phyloP scores from a whole-genome alignment of 1,140 invertebrate species.

The Eriosoma lanigerum region DNA sequence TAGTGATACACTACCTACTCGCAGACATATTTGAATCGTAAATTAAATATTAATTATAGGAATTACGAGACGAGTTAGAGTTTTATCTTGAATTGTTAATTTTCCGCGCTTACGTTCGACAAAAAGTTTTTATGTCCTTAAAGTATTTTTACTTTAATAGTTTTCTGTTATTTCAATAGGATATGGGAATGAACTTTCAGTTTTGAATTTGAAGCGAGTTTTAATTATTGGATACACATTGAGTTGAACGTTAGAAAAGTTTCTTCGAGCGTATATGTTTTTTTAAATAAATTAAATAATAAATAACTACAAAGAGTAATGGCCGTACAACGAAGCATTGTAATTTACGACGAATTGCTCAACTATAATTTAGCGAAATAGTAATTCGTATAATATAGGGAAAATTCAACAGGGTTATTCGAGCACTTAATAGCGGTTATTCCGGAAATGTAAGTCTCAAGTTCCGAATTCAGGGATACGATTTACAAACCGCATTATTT shows the following conservation, averaged over 20 bases:
- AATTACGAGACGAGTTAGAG: too few relatives aligned
- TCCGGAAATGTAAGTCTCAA: neutral
- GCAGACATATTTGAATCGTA: too few relatives aligned
- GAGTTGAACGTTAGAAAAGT: neutral
- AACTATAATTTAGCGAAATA: constrained; percentile 16
- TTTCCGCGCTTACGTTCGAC: too few relatives aligned
- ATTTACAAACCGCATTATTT: constrained; percentile 34
- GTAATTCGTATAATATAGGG: neutral
- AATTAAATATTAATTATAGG: too few relatives aligned
- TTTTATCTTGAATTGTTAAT: too few relatives aligned
- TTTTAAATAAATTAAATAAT: neutral
- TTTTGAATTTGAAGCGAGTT: too few relatives aligned
- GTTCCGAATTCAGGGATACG: neutral
- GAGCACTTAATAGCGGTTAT: constrained; percentile 4
- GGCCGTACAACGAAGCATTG: neutral
- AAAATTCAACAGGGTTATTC: neutral
- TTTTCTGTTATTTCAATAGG: too few relatives aligned
- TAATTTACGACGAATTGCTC: neutral
- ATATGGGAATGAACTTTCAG: too few relatives aligned
- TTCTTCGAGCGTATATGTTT: neutral
- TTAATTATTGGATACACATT: too few relatives aligned
- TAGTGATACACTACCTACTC: too few relatives aligned
- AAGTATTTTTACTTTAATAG: too few relatives aligned
- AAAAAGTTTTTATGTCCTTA: too few relatives aligned
- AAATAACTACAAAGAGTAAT: neutral